Base-by-base conservation (phyloP, 2,888 invertebrate species). In the Cephus pygmeus region DNA sequence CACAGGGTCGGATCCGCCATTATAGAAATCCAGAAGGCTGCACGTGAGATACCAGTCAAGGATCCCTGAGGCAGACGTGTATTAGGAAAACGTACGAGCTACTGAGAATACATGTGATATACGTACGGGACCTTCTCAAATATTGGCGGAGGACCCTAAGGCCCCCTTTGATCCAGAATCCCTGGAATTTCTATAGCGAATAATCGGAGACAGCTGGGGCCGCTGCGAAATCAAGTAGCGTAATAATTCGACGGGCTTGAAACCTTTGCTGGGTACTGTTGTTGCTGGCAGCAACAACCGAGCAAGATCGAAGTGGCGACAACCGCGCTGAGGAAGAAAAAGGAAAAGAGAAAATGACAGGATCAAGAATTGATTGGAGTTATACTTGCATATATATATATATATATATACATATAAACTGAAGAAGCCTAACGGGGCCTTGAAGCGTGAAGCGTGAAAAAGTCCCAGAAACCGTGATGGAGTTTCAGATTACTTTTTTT, bases 211-310 rank as follows among this genome's bases (percentile, higher is more conserved):
- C 90, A 90, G 90, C 90, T 88, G 88, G 88, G 81, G 87, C 86
- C 87, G 88, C 87, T 86, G 89, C 87, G 86, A 90, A 91, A 91
- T 91, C 90, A 91, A 91, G 91, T 89, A 91, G 90, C 91, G 91
- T 91, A 91, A 91, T 91, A 91, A 91, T 90, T 85, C 88, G 77
- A 56, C 56, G 79, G 81, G 76, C 80, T 79, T 80, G 80, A 79
- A 73, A 77, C 85, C 82, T 83, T 81, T 82, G 79, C 77, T 6
- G 56, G 56, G 56, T 56, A 23, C 56, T 56, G 56, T 56, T 56
- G 56, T 56, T 2, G 56, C 56, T 56, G 56, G 56, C 23, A 56
- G 56, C 56, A 6, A 23, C 23, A 56, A 56, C 56, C 0, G 56
- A 23, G 23, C 56, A 56, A 56, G 56, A 56, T 56, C 56, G 56